These are phyloP conservation scores for Drosophila subquinaria DNA, from an alignment of 2,888 invertebrate genomes.

Conservation along the genomic window DNA sequence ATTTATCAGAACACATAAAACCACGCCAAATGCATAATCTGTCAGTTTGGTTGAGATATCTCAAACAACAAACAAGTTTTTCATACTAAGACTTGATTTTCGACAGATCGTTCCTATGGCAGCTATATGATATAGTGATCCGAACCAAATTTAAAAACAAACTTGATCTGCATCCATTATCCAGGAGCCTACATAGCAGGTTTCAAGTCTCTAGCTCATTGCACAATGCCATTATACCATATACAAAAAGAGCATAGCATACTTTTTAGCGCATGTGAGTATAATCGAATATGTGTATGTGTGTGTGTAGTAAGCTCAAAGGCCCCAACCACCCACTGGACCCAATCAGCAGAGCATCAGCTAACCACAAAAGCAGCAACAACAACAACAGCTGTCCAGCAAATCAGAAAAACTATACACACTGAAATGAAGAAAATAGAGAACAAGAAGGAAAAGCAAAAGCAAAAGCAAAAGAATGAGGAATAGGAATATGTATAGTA, in stretches of 20 bases:
- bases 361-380: slow-evolving; percentile 32
- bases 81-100: too few species aligned
- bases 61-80: too few species aligned
- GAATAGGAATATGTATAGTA: slow-evolving; percentile 52
- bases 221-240: too few species aligned
- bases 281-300: slow-evolving; percentile 2
- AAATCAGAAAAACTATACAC: slow-evolving; percentile 32
- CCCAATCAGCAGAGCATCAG: slow-evolving; percentile 51
- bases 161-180: too few species aligned
- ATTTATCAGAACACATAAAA: too few species aligned
- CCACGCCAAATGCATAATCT: too few species aligned
- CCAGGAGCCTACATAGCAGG: too few species aligned
- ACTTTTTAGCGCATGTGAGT: slow-evolving; percentile 44
- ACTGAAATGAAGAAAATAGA: background rate
- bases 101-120: too few species aligned
- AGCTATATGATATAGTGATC: too few species aligned
- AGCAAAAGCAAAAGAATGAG: slow-evolving; percentile 5
- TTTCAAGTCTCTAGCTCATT: too few species aligned
- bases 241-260: slow-evolving; percentile 25
- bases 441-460: slow-evolving; percentile 1
- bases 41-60: too few species aligned
- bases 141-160: too few species aligned
- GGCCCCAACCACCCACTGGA: slow-evolving; percentile 29
- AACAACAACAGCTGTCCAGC: slow-evolving; percentile 26
- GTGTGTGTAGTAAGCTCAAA: slow-evolving; percentile 17